These are phyloP conservation scores for Rousettus leschenaultii DNA, from an alignment of 2,113 vertebrate genomes.

Conservation along the genomic window DNA sequence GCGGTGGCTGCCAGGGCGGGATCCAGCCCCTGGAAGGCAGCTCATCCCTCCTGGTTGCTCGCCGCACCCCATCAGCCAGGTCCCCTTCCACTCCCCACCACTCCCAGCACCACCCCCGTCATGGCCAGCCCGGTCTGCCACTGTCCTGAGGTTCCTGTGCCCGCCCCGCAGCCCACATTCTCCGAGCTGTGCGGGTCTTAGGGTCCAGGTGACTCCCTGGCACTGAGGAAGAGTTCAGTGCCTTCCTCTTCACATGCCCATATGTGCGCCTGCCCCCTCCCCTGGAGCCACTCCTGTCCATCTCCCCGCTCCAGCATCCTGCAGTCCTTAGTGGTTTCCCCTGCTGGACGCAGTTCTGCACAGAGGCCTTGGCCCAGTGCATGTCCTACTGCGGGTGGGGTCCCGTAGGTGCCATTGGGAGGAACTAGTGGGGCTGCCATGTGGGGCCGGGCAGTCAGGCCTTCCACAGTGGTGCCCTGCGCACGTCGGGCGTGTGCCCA, in stretches of 20 bases:
- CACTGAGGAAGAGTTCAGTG: background rate
- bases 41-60: background rate
- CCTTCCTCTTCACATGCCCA: background rate
- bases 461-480: background rate
- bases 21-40: slow-evolving; percentile 40
- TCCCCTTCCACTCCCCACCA: background rate
- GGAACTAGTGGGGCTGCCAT: background rate
- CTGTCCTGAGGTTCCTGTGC: fast-evolving
- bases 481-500: fast-evolving
- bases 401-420: background rate
- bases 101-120: background rate
- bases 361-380: background rate
- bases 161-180: background rate
- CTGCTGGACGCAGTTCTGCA: background rate
- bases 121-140: background rate
- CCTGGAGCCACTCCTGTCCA: background rate
- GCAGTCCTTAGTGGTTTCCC: background rate
- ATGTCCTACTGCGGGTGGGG: background rate
- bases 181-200: background rate
- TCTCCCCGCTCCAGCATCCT: background rate
- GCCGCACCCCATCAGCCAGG: background rate
- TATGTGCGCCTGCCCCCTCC: background rate
- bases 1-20: slow-evolving; percentile 50
- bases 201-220: background rate
- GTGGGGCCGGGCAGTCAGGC: background rate